Conservation (phyloP, 2,888 invertebrate species). For the Macaria liturata region DNA sequence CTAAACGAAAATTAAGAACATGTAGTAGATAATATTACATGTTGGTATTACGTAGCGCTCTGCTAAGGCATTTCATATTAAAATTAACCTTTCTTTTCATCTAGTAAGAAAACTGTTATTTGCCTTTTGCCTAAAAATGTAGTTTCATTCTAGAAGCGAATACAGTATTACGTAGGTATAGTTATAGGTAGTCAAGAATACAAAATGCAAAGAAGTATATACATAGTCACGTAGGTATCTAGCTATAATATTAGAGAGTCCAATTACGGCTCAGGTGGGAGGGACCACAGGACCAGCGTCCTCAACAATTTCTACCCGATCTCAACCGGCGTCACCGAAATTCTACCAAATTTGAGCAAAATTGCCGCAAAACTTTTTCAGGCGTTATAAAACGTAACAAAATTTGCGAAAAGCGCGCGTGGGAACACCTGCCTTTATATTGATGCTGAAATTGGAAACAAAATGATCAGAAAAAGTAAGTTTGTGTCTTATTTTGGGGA, state of each 20-base stretch:
- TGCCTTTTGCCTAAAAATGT: too few species aligned
- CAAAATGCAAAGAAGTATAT: too few species aligned
- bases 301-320: conserved; percentile 15
- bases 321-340: conserved; percentile 9
- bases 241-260: conserved; percentile 18
- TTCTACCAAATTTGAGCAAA: conserved; percentile 16
- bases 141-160: too few species aligned
- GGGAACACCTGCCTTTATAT: conserved; percentile 23
- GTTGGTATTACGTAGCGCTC: too few species aligned
- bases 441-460: conserved; percentile 16
- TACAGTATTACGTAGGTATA: too few species aligned
- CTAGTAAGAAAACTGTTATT: too few species aligned
- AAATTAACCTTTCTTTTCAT: too few species aligned
- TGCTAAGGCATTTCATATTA: too few species aligned
- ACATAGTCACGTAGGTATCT: conserved; percentile 3
- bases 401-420: conserved; percentile 21
- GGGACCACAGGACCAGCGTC: conserved; percentile 4
- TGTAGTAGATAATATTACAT: too few species aligned
- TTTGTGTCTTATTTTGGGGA: not conserved
- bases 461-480: conserved; percentile 11
- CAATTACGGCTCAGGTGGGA: conserved; percentile 27
- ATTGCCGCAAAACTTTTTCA: conserved; percentile 24
- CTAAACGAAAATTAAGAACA: too few species aligned
- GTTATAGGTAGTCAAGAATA: too few species aligned
- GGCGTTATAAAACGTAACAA: conserved; percentile 20